Evolutionary conservation across 1,140 invertebrate species (phyloP).

Genomic region (Lerema accius): DNA sequence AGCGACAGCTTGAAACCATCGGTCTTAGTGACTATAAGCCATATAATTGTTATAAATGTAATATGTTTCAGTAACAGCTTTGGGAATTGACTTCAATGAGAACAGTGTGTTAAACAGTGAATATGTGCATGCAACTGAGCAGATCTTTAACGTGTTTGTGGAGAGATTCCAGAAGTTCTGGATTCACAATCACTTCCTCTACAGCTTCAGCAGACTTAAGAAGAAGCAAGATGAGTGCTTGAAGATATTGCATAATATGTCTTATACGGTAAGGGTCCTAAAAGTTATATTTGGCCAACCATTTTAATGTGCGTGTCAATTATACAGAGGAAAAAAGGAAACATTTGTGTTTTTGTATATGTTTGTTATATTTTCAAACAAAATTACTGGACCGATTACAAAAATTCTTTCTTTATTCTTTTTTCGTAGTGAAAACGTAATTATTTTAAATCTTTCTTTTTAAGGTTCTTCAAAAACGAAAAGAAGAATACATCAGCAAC

Average conservation of each 20-base stretch:
- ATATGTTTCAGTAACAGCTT: slow-evolving; percentile 53
- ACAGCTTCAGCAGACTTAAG: slow-evolving; percentile 48
- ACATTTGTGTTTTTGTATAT: too few relatives aligned
- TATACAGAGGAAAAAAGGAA: too few relatives aligned
- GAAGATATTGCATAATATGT: slow-evolving; percentile 64
- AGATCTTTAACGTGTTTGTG: slow-evolving; percentile 59
- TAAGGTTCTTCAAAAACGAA: slow-evolving; percentile 61
- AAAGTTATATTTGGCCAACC: background rate
- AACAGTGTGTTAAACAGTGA: slow-evolving; percentile 53
- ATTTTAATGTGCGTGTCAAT: too few relatives aligned
- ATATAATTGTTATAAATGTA: too few relatives aligned
- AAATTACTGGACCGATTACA: too few relatives aligned
- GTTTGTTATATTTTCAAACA: too few relatives aligned
- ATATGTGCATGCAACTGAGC: slow-evolving; percentile 58
- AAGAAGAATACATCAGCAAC: slow-evolving; percentile 51
- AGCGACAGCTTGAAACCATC: too few relatives aligned
- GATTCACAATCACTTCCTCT: slow-evolving; percentile 54
- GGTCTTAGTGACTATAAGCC: too few relatives aligned
- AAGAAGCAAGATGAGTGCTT: slow-evolving; percentile 58
- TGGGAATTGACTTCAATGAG: slow-evolving; percentile 67
- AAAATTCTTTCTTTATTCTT: too few relatives aligned
- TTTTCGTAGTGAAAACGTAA: too few relatives aligned
- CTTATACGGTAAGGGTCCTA: slow-evolving; percentile 45
- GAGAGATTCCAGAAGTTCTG: slow-evolving; percentile 68
- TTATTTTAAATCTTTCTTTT: slow-evolving; percentile 32